These are phyloP conservation scores for Centruroides sculpturatus DNA, from an alignment of 1,140 invertebrate species.

Conservation along the genomic window DNA sequence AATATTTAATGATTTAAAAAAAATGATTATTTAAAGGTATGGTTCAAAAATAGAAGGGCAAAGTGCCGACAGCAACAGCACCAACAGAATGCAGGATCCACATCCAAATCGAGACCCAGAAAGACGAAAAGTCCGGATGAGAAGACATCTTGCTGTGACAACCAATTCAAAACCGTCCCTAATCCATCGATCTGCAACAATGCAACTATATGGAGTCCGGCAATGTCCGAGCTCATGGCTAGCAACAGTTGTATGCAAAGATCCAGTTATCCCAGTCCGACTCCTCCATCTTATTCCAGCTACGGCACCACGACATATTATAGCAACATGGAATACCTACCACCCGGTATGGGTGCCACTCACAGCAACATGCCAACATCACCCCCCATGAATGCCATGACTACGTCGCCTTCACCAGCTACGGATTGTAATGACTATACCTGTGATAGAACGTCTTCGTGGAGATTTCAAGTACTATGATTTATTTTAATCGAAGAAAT, in stretches of 20 bases:
- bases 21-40: slow-evolving; percentile 53
- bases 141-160: neutral
- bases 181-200: neutral
- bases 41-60: slow-evolving; percentile 96
- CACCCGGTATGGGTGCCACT: neutral
- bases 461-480: no score
- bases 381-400: neutral
- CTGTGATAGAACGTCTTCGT: no score
- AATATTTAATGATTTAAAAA: no score
- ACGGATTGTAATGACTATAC: neutral
- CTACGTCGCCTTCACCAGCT: neutral
- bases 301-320: neutral
- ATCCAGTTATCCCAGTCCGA: neutral
- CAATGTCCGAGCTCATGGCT: neutral
- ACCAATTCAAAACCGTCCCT: neutral
- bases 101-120: neutral
- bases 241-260: neutral
- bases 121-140: neutral
- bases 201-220: neutral
- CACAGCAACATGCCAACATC: neutral
- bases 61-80: slow-evolving; percentile 58
- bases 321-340: neutral
- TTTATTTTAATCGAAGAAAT: no score
- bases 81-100: slow-evolving; percentile 18
- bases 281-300: neutral